Evolutionary conservation across 2,113 vertebrate genomes (phyloP).

Genomic region (Lampris megalopsis): DNA sequence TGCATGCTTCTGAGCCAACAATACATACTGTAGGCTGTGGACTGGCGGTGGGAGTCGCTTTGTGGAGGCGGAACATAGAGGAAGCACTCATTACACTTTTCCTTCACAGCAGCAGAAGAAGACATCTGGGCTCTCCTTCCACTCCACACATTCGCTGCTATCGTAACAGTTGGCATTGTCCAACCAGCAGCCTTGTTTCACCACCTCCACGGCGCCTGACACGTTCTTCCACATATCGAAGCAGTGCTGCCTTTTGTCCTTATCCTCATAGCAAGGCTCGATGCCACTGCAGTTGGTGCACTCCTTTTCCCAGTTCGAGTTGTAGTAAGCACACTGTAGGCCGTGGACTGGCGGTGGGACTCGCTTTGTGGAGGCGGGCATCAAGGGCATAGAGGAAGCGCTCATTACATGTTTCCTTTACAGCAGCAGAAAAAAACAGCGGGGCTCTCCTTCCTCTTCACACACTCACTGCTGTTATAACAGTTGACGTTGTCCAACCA

Average conservation of each 20-base stretch:
- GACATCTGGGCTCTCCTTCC: not conserved
- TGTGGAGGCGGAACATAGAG: too few relatives aligned
- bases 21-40: too few relatives aligned
- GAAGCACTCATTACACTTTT: too few relatives aligned
- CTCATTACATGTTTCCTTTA: too few relatives aligned
- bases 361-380: too few relatives aligned
- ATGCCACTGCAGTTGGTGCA: conserved; percentile 94
- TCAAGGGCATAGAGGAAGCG: too few relatives aligned
- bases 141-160: conserved; percentile 80
- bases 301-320: conserved; percentile 98
- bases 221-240: conserved; percentile 98
- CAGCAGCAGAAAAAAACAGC: too few relatives aligned
- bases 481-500: conserved; percentile 99
- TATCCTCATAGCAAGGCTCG: conserved; percentile 92
- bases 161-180: conserved; percentile 99
- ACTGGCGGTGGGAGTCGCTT: too few relatives aligned
- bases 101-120: too few relatives aligned
- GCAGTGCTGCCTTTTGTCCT: conserved; percentile 95
- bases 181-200: conserved; percentile 98
- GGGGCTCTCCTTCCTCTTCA: not conserved
- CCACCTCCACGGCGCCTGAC: conserved; percentile 92
- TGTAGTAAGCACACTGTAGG: conserved; percentile 83
- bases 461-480: conserved; percentile 89
- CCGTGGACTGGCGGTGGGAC: too few relatives aligned
- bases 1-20: too few relatives aligned